Base-by-base conservation (phyloP, 2,113 vertebrate species). In the Microcebus tavaratra region DNA sequence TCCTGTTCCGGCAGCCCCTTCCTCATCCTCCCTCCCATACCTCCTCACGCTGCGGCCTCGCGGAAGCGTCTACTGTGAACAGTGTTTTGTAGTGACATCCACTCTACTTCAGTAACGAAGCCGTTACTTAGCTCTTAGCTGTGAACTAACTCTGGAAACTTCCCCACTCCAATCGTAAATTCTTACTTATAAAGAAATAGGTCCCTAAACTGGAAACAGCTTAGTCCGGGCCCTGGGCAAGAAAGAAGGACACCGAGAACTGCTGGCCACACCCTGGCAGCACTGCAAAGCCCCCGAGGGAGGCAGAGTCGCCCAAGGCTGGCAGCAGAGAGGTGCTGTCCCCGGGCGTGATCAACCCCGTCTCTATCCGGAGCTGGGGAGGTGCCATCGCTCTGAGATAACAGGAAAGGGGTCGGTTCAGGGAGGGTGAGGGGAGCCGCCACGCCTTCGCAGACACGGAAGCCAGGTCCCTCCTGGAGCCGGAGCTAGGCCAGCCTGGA, bases 111-210 rank as follows among this genome's bases (percentile, higher is more conserved):
- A 93, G 82, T 94, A 89, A 95, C 23, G 0, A 85, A 82, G 90
- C 92, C 10, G 6, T 88, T 57, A 97, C 95, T 97, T 97, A 97
- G 95, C 96, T 97, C 81, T 96, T 98, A 98, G 95, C 97, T 97
- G 95, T 97, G 97, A 98, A 98, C n/a, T 70, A 79, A 91, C 97
- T 91, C 96, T 96, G 96, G 95, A 96, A 83, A 86, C 25, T n/a
- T 55, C 78, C 68, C 87, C 18, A 67, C 55, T 85, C 83, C 39
- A 3, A 23, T 68, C 20, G 5, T 80, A 25, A 67, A 21, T 91
- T 72, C 73, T 79, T 67, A 17, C 73, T 92, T 42, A 57, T 53
- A 68, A 83, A 96, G 84, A 90, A 70, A 31, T 31, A 25, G 29
- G 70, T 93, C 81, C 78, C 94, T 63, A 15, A 63, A 85, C 65